Evolutionary conservation across 2,113 vertebrate genomes (phyloP), one percentile per base, ranked within the genome.

Genomic region (Bufo bufo): DNA sequence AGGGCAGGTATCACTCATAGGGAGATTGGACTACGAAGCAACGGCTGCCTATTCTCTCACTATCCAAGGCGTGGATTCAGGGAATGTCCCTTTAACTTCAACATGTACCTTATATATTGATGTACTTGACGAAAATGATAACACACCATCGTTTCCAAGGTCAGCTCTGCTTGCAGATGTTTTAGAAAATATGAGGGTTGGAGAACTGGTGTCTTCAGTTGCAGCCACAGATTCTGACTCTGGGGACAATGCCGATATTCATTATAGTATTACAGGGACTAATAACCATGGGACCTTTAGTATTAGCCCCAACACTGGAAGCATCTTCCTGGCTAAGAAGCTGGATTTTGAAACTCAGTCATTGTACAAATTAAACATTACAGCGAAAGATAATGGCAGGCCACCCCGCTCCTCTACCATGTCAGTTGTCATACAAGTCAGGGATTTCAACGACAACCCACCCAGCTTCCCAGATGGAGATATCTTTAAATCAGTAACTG

Each of bases 371-470:
- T 92, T 99, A 69, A 99, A 99, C 84, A 95, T 99, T 91, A 98
- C 97, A 0, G 98, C 97, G 0, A 97, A 96, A 89, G 98, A 99
- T 91, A 96, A 95, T 43, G 98, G 98, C 19, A 94, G 96, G 65
- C 98, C 98, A 0, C 93, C 97, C 0, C 95, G 96, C 56, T 98
- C 97, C 3, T 96, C 97, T 0, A 97, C 97, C 0, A 97, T 99
- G 90, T 97, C 98, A 0, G 95, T 99, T 74, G 92, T 98, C 3
- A 98, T 99, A 83, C 97, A 97, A 0, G 97, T 99, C 66, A 94
- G 98, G 89, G 98, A 99, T 91, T 99, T 98, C 89, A 99, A 99
- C 20, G 98, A 99, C 91, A 99, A 99, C 50, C 95, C 98, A 56
- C 98, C 98, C 0, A 90, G 96, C 65, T 99, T 99, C 90, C 94